Percentiles rank a stretch among this genome's conserved stretches.
These are phyloP conservation scores for Lithobates pipiens DNA, from an alignment of 2,797 vertebrate species.

Conservation along the genomic window DNA sequence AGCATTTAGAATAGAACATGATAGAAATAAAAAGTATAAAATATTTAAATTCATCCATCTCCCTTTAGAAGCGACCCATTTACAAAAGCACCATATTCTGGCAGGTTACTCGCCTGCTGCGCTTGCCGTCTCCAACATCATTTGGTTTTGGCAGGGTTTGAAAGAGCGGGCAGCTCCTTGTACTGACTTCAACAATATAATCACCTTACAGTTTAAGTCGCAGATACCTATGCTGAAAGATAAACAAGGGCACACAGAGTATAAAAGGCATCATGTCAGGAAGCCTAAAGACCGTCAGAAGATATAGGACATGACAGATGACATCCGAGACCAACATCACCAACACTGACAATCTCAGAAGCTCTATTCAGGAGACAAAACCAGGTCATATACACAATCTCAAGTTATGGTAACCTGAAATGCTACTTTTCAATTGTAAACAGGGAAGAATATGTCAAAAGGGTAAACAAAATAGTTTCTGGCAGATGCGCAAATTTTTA, in stretches of 20 bases:
- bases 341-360: too few species aligned
- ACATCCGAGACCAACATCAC: too few species aligned
- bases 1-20: not conserved
- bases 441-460: too few species aligned
- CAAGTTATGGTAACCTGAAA: too few species aligned
- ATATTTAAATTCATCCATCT: constrained; percentile 8
- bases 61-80: constrained; percentile 28
- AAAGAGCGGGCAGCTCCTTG: not conserved
- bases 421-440: too few species aligned
- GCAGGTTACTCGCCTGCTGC: constrained; percentile 10
- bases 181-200: constrained; percentile 1
- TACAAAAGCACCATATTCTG: not conserved
- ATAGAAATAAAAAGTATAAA: constrained; percentile 1
- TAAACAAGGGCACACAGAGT: too few species aligned
- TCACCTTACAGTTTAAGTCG: not conserved
- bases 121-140: not conserved
- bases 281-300: not conserved
- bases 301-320: too few species aligned
- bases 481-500: too few species aligned
- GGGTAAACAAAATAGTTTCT: too few species aligned
- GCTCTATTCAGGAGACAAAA: too few species aligned
- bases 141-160: constrained; percentile 4
- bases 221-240: too few species aligned
- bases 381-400: too few species aligned
- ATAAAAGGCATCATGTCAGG: not conserved